These are phyloP conservation scores for Tribolium castaneum DNA, from an alignment of 1,140 invertebrate genomes.

Conservation along the genomic window DNA sequence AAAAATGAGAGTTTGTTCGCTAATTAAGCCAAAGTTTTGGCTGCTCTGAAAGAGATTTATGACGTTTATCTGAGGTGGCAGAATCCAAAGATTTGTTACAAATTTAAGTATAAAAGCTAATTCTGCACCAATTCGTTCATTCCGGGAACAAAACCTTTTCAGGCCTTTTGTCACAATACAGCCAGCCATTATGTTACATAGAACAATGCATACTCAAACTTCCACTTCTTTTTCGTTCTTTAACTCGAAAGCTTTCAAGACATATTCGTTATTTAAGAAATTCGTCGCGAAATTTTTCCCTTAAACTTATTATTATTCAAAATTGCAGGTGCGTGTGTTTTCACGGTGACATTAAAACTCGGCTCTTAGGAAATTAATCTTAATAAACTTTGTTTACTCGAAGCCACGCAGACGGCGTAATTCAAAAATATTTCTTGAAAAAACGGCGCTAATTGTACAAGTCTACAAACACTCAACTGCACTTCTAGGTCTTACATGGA, in stretches of 20 bases:
- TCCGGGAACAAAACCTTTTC: constrained; percentile 29
- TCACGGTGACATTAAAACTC: background rate
- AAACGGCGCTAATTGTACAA: constrained; percentile 9
- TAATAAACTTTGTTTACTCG: constrained; percentile 10
- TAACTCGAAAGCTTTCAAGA: constrained; percentile 8
- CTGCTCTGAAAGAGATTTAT: background rate
- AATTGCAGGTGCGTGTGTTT: background rate
- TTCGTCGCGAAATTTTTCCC: background rate
- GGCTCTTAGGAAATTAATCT: constrained; percentile 16
- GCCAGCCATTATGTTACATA: constrained; percentile 24
- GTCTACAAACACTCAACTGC: constrained; percentile 15
- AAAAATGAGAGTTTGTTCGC: too few species aligned
- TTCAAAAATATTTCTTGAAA: background rate
- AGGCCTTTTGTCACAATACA: constrained; percentile 25
- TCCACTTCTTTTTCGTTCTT: constrained; percentile 23
- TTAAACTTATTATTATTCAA: background rate
- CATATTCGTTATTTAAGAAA: background rate
- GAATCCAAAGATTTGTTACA: constrained; percentile 13
- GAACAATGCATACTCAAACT: constrained; percentile 32
- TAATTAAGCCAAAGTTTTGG: background rate
- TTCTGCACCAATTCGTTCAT: constrained; percentile 21
- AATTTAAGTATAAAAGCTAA: constrained; percentile 34
- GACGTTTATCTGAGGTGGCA: constrained; percentile 6
- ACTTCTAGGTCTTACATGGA: constrained; percentile 22
- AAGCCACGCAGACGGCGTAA: background rate